Percentiles rank a stretch among this genome's conserved stretches.
phyloP scores from a whole-genome alignment of 2,797 vertebrate genomes.

The Malurus leucopterus region DNA sequence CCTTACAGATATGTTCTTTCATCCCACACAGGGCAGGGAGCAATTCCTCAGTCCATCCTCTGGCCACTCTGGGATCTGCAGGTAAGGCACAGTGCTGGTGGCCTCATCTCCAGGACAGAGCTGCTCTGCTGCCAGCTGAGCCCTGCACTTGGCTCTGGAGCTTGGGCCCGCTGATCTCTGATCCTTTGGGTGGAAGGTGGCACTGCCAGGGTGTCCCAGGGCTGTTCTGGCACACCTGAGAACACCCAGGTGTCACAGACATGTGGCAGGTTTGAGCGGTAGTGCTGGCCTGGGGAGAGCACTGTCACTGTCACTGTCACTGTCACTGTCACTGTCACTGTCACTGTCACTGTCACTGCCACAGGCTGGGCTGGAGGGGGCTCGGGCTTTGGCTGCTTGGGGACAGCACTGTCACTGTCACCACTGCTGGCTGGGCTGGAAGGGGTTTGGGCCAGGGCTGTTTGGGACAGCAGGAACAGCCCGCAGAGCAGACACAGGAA shows the following conservation, averaged over 20 bases:
- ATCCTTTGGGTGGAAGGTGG: neutral
- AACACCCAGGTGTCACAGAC: neutral
- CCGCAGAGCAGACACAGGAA: rapidly evolving
- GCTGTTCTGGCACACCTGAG: neutral
- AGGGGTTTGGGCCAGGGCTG: rapidly evolving
- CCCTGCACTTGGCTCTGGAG: neutral
- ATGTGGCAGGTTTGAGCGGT: no score
- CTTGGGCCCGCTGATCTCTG: neutral
- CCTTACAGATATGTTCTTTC: neutral
- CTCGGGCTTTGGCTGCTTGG: no score
- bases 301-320: no score
- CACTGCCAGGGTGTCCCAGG: neutral
- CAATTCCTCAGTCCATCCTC: neutral
- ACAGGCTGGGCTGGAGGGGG: no score
- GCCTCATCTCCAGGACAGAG: neutral
- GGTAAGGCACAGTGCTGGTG: neutral
- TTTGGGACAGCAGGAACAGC: neutral
- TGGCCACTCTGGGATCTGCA: neutral
- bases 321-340: no score
- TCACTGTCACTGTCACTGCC: no score
- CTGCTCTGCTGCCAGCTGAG: neutral
- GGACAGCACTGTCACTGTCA: no score
- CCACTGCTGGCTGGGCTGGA: neutral
- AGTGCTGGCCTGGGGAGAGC: neutral
- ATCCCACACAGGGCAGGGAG: neutral